Base-by-base conservation (phyloP, 2,113 vertebrate species). In the Pyrgilauda ruficollis region DNA sequence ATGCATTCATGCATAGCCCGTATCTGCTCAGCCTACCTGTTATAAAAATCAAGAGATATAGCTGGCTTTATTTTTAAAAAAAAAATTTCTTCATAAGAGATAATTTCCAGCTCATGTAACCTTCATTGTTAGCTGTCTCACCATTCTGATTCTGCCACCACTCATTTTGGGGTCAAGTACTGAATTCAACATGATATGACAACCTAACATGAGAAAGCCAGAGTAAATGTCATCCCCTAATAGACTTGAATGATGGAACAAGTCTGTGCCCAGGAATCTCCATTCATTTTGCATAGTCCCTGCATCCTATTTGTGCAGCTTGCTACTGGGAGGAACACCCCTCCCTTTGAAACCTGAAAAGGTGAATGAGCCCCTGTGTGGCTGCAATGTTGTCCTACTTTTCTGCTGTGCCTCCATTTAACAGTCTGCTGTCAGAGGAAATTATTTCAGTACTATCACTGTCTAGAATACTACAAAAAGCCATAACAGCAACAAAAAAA, bases 391-490 rank as follows among this genome's bases (percentile, higher is more conserved):
- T 62, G 72, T 85, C 13, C 15, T 95, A 88, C 89, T 97, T 83
- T 95, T 94, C 86, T 58, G 6, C 80, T 89, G 79, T 90, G 90
- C 74, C 75, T 95, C 73, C 86, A 85, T 56, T 97, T 93, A 94
- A 62, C 69, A 78, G 83, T 91, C 67, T 94, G 76, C 92, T 95
- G 96, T 95, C 96, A 97, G 94, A 93, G 47, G 88, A 96, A 84
- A 97, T 97, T 93, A 94, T 92, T 96, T 97, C 95, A 89, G 77
- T 94, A 55, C 64, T 92, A 66, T 44, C 66, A 58, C 90, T 94
- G 61, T 18, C 61, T 84, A 95, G 90, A 95, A 97, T 95, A 74
- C 63, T 76, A 96, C 92, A 83, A 85, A 97, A 97, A 96, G n/a
- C 64, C 39, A 18, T 46, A 94, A 91, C 55, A 94, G 28, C 53